These are phyloP conservation scores for Machaerirhynchus nigripectus DNA, from an alignment of 2,113 vertebrate genomes.

Conservation along the genomic window DNA sequence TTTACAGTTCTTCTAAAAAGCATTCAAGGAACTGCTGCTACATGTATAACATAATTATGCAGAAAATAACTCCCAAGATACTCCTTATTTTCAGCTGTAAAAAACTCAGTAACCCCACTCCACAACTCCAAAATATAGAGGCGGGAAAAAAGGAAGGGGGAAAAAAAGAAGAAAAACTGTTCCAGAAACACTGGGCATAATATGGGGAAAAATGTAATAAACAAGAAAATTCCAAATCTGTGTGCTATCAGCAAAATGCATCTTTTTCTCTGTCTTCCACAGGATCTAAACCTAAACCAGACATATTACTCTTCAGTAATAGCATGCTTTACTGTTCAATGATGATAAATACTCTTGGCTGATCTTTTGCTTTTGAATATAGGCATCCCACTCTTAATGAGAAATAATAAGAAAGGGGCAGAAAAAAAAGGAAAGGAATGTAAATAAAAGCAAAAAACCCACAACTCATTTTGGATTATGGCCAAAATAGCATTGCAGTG, in stretches of 20 bases:
- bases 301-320: neutral
- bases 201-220: neutral
- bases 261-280: neutral
- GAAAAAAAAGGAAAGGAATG: rapidly evolving
- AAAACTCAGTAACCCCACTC: neutral
- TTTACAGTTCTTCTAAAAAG: neutral
- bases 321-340: neutral
- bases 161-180: neutral
- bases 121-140: neutral
- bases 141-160: rapidly evolving
- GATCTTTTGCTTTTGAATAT: neutral
- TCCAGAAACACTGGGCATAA: neutral
- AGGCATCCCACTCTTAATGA: neutral
- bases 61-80: neutral
- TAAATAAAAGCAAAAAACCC: neutral
- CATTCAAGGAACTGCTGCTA: neutral
- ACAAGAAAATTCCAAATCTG: neutral
- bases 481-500: neutral
- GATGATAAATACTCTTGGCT: neutral
- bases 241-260: neutral
- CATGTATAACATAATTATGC: neutral
- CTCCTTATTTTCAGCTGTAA: neutral
- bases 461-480: neutral
- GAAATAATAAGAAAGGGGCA: rapidly evolving
- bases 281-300: neutral